Evolutionary conservation across 37 sponge, comb jelly and placozoan genomes (phyloP).

Genomic region (Haliclona indistincta): DNA sequence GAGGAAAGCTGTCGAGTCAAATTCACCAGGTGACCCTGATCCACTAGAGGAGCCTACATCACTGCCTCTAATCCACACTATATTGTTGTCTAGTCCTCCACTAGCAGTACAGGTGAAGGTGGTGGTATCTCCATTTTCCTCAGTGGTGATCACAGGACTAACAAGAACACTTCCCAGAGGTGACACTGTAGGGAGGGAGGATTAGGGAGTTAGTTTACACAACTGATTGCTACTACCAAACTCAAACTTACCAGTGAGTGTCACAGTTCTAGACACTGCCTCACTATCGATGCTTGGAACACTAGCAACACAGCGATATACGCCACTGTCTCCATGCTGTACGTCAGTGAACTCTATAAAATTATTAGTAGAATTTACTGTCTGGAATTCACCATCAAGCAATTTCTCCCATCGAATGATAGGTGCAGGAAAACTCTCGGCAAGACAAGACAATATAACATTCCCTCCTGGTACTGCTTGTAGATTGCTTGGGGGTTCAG

Average conservation of each 20-base stretch:
- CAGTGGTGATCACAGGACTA: neutral
- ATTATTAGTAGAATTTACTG: neutral
- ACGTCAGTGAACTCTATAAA: neutral
- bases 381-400: neutral
- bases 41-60: neutral
- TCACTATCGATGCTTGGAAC: neutral
- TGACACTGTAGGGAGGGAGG: slow-evolving; percentile 22
- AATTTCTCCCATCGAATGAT: slow-evolving; percentile 4
- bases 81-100: neutral
- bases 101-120: slow-evolving; percentile 15
- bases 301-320: slow-evolving; percentile 6
- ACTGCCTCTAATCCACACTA: neutral
- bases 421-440: slow-evolving; percentile 22
- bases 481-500: neutral
- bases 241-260: neutral
- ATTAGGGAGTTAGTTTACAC: too few relatives aligned
- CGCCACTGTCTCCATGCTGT: slow-evolving; percentile 20
- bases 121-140: neutral
- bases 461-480: neutral
- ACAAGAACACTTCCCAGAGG: slow-evolving; percentile 26
- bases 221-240: too few relatives aligned
- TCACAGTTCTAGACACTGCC: neutral
- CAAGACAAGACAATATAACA: slow-evolving; percentile 9
- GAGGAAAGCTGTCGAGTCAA: too few relatives aligned
- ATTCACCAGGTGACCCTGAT: too few relatives aligned